Percentiles rank a stretch among this genome's conserved stretches.
phyloP scores from a whole-genome alignment of 2,113 vertebrate species.

The Kryptolebias marmoratus region DNA sequence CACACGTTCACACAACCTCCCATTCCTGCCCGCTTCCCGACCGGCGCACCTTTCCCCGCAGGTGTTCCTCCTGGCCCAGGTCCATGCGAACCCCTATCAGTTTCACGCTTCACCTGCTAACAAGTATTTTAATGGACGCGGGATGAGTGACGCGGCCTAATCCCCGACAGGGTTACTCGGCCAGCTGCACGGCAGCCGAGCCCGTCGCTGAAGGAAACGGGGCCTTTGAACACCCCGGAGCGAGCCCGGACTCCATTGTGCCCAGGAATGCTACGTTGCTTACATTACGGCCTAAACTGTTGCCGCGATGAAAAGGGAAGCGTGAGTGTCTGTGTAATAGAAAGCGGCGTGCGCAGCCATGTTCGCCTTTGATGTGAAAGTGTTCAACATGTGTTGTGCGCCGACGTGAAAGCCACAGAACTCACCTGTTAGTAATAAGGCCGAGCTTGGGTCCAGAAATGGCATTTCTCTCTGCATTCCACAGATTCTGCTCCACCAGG shows the following conservation, averaged over 20 bases:
- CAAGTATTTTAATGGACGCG: slow-evolving; percentile 72
- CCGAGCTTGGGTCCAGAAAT: slow-evolving; percentile 69
- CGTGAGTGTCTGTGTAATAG: slow-evolving; percentile 27
- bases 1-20: background rate
- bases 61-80: slow-evolving; percentile 71
- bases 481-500: slow-evolving; percentile 81
- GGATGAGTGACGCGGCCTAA: slow-evolving; percentile 68
- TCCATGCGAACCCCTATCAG: slow-evolving; percentile 56
- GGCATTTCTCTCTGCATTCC: slow-evolving; percentile 81
- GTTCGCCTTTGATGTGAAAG: slow-evolving; percentile 62
- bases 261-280: slow-evolving; percentile 53
- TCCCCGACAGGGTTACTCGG: slow-evolving; percentile 56
- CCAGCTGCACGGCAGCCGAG: slow-evolving; percentile 31
- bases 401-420: slow-evolving; percentile 65
- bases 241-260: slow-evolving; percentile 36
- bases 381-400: slow-evolving; percentile 60
- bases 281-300: slow-evolving; percentile 51
- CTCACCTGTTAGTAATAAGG: slow-evolving; percentile 86
- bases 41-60: slow-evolving; percentile 53
- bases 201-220: slow-evolving; percentile 20
- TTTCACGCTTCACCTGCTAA: slow-evolving; percentile 74
- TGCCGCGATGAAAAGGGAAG: slow-evolving; percentile 39
- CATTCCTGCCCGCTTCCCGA: slow-evolving; percentile 36
- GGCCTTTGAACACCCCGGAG: slow-evolving; percentile 37
- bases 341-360: slow-evolving; percentile 12